phyloP scores from a whole-genome alignment of 2,113 vertebrate genomes.

The Aythya baeri region DNA sequence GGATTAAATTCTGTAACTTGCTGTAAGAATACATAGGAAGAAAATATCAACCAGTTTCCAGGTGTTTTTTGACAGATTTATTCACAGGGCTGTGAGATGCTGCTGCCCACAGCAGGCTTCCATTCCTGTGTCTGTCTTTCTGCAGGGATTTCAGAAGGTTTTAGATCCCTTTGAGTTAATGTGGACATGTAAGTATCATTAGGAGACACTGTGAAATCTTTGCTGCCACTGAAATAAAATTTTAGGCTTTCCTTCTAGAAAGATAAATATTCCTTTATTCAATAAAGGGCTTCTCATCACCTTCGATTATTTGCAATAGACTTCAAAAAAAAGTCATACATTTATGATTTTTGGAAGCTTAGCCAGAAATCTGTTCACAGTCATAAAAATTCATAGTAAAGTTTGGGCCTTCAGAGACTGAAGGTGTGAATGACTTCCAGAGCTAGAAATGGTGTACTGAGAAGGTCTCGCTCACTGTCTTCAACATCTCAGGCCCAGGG shows the following conservation, averaged over 20 bases:
- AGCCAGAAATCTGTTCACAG: background rate
- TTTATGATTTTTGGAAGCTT: background rate
- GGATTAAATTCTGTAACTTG: background rate
- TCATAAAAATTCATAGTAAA: background rate
- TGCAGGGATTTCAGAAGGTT: background rate
- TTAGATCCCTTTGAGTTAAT: background rate
- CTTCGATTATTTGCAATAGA: background rate
- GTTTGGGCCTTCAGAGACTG: background rate
- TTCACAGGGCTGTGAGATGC: background rate
- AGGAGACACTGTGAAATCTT: background rate
- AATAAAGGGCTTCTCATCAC: background rate
- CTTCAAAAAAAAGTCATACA: rapidly evolving
- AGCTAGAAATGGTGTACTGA: background rate
- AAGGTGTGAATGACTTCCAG: background rate
- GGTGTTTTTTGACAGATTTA: background rate
- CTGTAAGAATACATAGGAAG: background rate
- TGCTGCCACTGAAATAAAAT: rapidly evolving
- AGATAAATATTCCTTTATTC: background rate
- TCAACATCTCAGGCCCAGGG: background rate
- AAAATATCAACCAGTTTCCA: background rate
- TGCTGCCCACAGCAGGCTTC: too few relatives aligned
- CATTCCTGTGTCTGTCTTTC: background rate
- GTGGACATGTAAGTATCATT: background rate
- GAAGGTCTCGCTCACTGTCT: background rate
- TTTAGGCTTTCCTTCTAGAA: background rate